A percentile compares a stretch with the other conserved stretches of the same genome.
Evolutionary conservation across 1,140 invertebrate species (phyloP).

Genomic region (Camponotus vicinus): DNA sequence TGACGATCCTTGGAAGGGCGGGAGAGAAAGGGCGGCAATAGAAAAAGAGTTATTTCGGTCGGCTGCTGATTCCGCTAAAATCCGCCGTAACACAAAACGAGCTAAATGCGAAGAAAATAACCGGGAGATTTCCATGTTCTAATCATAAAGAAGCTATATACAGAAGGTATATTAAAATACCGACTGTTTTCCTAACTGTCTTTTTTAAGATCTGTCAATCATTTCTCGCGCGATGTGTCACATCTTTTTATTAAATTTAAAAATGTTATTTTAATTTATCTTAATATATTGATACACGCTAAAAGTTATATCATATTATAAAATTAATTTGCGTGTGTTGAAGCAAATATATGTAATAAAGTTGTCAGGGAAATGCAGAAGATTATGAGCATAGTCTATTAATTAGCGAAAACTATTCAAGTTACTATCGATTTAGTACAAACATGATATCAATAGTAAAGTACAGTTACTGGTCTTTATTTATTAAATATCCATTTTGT

Average conservation of each 20-base stretch:
- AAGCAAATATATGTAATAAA: background rate
- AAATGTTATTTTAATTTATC: background rate
- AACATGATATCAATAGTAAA: background rate
- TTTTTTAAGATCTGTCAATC: background rate
- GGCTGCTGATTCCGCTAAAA: conserved; percentile 69
- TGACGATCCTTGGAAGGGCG: conserved; percentile 5
- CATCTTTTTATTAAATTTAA: background rate
- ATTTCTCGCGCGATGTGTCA: background rate
- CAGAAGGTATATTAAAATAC: no score
- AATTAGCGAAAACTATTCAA: background rate
- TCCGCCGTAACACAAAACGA: conserved; percentile 34
- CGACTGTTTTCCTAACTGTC: background rate
- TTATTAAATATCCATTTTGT: background rate
- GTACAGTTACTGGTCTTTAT: background rate
- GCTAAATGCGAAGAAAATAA: conserved; percentile 53
- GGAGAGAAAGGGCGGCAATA: conserved; percentile 17
- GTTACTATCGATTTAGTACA: background rate
- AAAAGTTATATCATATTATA: background rate
- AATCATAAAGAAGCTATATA: conserved; percentile 3
- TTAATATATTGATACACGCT: background rate
- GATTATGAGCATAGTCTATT: background rate
- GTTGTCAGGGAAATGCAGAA: background rate
- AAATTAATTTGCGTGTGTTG: no score
- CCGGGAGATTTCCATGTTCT: background rate
- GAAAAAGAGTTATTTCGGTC: conserved; percentile 63